Evolutionary conservation across 92 coral and sea anemone genomes (phyloP).

Genomic region (Porites lobata): DNA sequence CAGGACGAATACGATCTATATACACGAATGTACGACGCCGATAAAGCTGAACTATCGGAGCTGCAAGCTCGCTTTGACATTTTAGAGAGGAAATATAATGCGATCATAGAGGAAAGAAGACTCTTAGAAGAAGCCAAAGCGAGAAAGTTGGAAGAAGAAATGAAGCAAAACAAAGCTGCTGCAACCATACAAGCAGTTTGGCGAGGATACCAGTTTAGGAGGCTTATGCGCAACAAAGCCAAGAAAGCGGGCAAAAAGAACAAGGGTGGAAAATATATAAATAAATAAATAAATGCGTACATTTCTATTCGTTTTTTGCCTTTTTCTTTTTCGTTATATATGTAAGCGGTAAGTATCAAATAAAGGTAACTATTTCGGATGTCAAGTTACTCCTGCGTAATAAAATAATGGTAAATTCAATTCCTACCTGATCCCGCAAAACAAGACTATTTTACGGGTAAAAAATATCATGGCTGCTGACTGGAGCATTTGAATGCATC

Average conservation of each 20-base stretch:
- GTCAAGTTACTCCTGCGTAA: too few relatives aligned
- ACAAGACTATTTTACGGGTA: too few relatives aligned
- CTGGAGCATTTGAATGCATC: too few relatives aligned
- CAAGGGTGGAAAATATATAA: slow-evolving; percentile 51
- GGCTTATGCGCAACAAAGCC: slow-evolving; percentile 56
- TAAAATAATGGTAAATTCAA: too few relatives aligned
- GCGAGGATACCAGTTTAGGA: slow-evolving; percentile 79
- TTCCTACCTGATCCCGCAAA: too few relatives aligned
- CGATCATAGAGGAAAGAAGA: slow-evolving; percentile 88
- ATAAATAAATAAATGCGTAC: too few relatives aligned
- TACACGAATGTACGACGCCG: slow-evolving; percentile 83
- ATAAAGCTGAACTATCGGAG: slow-evolving; percentile 80
- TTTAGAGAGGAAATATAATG: slow-evolving; percentile 82
- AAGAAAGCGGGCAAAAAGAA: slow-evolving; percentile 83
- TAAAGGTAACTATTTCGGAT: too few relatives aligned
- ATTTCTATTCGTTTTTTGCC: background rate
- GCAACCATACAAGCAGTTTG: slow-evolving; percentile 81
- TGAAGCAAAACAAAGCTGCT: slow-evolving; percentile 61
- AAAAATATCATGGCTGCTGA: too few relatives aligned
- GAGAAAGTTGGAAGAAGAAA: slow-evolving; percentile 61
- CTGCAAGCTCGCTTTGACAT: slow-evolving; percentile 76
- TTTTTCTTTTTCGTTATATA: background rate
- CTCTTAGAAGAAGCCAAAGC: slow-evolving; percentile 81
- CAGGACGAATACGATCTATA: slow-evolving; percentile 92
- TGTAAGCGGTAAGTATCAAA: background rate